Evolutionary conservation across 2,113 vertebrate genomes (phyloP).

Genomic region (Oriolus oriolus): DNA sequence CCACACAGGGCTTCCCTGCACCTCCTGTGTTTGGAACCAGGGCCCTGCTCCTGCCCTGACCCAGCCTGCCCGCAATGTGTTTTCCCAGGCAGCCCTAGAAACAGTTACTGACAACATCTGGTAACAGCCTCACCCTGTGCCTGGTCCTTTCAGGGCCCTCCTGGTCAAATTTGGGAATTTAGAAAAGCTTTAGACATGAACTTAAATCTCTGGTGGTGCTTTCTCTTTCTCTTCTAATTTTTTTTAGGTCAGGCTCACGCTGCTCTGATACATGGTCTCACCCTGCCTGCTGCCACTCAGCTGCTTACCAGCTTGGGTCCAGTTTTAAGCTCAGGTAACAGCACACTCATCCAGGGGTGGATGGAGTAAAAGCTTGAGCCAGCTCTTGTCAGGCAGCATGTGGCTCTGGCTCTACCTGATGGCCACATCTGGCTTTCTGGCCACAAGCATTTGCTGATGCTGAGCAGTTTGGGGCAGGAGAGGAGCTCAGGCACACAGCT

Average conservation of each 20-base stretch:
- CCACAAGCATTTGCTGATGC: background rate
- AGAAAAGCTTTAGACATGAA: background rate
- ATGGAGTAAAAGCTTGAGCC: background rate
- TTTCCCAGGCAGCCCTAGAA: background rate
- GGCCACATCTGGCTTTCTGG: background rate
- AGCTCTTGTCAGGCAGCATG: background rate
- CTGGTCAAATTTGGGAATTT: background rate
- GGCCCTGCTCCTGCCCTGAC: background rate
- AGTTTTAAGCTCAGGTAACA: background rate
- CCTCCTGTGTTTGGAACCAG: background rate
- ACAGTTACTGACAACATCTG: background rate
- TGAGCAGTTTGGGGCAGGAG: background rate
- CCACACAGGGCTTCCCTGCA: background rate
- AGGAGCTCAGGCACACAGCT: background rate
- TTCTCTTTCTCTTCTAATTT: background rate
- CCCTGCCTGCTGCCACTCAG: background rate
- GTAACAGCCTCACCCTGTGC: background rate
- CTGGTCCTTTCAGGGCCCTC: background rate
- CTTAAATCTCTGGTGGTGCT: background rate
- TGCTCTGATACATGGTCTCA: background rate
- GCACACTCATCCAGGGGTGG: background rate
- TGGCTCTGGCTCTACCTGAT: background rate
- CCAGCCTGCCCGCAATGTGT: fast-evolving
- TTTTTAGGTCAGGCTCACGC: background rate
- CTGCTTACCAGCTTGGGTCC: background rate